Evolutionary conservation across 2,888 invertebrate genomes (phyloP), one percentile per base, ranked within the genome.

Genomic region (Coleophora deauratella): DNA sequence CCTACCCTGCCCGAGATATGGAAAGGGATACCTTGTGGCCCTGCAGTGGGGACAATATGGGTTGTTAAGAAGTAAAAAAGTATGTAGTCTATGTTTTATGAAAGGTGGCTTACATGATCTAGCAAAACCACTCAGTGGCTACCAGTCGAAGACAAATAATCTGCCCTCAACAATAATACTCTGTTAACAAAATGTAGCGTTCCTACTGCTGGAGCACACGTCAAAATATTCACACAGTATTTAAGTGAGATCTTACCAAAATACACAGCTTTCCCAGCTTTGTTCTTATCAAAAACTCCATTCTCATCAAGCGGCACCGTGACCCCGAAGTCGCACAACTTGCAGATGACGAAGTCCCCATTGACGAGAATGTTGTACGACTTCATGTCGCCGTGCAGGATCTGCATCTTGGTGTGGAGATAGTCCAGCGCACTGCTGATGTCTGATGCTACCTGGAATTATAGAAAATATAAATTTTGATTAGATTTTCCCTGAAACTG

Each of bases 291-390:
- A 15, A 93, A 62, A 2, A 81, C 71, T 0, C 91, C 91, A 55
- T 90, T 86, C 45, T 89, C 81, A 35, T 90, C 89, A 1, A 95
- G 66, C 0, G 91, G 91, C 45, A 94, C 57, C 15, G 91, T 90
- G n/a, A 94, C 93, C 2, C 95, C 95, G 66, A 95, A 95, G 73
- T 95, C 95, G 56, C 95, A 94, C 12, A 95, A 72, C 68, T 96
- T 95, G 50, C 94, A 91, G 1, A 88, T 82, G 27, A 87, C 87
- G 65, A 93, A 94, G 61, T 93, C 88, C 9, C 90, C 91, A 49
- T 94, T 93, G 1, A 95, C 86, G 1, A 96, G 84, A 33, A 96
- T 79, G 64, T 96, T 96, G 62, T 89, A 92, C 0, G 95, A 95
- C 73, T 96, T 95, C 32, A 96, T 81, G 66, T 96, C 96, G 27